Evolutionary conservation across 2,888 invertebrate genomes (phyloP), one percentile per base, ranked within the genome.

Genomic region (Glaucopsyche alexis): DNA sequence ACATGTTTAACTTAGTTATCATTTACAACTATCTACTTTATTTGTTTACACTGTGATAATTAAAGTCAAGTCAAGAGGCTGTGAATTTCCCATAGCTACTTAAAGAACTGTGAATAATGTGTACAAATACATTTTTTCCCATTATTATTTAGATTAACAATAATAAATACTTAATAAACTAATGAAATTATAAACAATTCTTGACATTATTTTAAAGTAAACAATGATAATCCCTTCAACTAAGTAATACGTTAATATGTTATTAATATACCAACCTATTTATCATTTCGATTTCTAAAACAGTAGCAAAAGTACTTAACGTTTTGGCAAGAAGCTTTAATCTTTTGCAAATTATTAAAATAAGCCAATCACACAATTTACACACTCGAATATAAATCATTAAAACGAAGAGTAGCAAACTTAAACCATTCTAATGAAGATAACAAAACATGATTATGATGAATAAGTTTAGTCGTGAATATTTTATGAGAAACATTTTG

Each of bases 21-120:
- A 45, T 67, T 45, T 45, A 67, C 45, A 67, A 67, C 19, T 67
- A 67, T 45, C 67, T 67, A 67, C 67, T 67, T 67, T 45, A 47
- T 19, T 47, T 69, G 69, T 69, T 47, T 69, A 69, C 47, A 13
- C 47, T 69, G n/a, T 49, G 69, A 47, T 69, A 47, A 67, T 71
- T 40, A 16, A 11, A 13, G 19, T 45, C 11, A 67, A 69, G 8
- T 29, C 42, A 49, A 65, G 64, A 65, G 47, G 16, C 49, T 69
- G 47, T 47, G 49, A 69, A 49, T 69, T 69, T 69, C 29, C 69
- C 45, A 69, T 69, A 49, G 19, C 40, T 47, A 49, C 29, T 19
- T 47, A 13, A 69, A 47, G 49, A 47, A 6, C 19, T 14, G 19
- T 49, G 47, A 47, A 47, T 67, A 67, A n/a, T 16, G 45, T 45